phyloP scores from a whole-genome alignment of 2,113 vertebrate genomes.

The Rissa tridactyla region DNA sequence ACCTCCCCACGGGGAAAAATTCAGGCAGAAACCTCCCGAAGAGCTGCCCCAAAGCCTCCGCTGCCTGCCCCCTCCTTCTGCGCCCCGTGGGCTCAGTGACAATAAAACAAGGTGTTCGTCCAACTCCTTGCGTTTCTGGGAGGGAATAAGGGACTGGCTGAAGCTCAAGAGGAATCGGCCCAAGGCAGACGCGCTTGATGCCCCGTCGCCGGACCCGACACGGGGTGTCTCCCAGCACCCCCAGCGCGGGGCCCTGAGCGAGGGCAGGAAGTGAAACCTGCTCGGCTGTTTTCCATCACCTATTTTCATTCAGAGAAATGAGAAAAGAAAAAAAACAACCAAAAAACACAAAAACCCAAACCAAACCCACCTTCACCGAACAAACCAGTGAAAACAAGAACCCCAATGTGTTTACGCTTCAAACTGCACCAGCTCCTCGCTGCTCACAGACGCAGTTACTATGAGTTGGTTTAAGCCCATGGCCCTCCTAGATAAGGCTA shows the following conservation, averaged over 20 bases:
- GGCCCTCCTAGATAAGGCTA: not conserved
- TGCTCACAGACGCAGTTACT: not conserved
- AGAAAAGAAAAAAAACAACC: not conserved
- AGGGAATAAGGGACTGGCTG: not conserved
- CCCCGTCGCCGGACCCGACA: not conserved
- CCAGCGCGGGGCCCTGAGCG: rapidly evolving
- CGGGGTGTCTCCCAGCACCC: not conserved
- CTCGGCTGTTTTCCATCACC: not conserved
- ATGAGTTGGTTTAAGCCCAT: rapidly evolving
- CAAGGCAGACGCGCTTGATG: not conserved
- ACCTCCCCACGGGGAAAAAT: not conserved
- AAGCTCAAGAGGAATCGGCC: not conserved
- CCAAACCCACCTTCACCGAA: not conserved
- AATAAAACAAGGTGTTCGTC: not conserved
- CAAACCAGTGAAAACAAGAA: not conserved
- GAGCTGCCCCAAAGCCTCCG: not conserved
- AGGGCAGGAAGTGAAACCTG: not conserved
- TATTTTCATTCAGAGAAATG: constrained; percentile 16
- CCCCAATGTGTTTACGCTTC: not conserved
- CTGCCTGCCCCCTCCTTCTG: not conserved
- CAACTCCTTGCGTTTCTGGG: not conserved
- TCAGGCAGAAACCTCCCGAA: not conserved
- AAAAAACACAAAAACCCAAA: not conserved
- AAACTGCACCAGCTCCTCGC: not conserved
- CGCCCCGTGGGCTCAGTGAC: rapidly evolving